Evolutionary conservation across 1,140 invertebrate genomes (phyloP).

Genomic region (Meloidogyne chitwoodi): DNA sequence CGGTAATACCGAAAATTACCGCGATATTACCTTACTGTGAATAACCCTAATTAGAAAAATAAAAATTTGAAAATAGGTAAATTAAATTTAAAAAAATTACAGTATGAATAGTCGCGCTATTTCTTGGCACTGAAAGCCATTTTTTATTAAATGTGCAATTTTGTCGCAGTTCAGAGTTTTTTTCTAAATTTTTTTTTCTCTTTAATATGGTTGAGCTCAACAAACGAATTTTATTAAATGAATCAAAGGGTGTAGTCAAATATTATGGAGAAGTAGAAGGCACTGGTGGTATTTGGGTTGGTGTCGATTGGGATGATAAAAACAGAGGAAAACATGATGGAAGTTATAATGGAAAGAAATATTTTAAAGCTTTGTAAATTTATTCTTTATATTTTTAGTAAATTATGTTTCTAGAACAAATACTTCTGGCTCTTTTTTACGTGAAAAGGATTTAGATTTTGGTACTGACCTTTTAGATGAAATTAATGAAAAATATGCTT

Average conservation of each 20-base stretch:
- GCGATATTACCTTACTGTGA: too few relatives aligned
- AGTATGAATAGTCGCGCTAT: too few relatives aligned
- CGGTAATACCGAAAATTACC: too few relatives aligned
- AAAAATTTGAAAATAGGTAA: too few relatives aligned
- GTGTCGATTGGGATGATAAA: conserved; percentile 43
- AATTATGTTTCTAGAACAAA: conserved; percentile 28
- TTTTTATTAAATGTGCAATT: not conserved
- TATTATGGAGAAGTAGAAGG: conserved; percentile 32
- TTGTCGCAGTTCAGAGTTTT: not conserved
- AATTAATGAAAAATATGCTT: conserved; percentile 26
- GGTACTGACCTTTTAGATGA: conserved; percentile 28
- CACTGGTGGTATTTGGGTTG: conserved; percentile 34
- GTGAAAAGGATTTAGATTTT: conserved; percentile 22
- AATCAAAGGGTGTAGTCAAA: conserved; percentile 25
- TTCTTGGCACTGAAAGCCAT: too few relatives aligned
- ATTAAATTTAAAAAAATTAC: too few relatives aligned
- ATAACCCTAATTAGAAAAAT: too few relatives aligned
- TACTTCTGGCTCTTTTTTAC: conserved; percentile 42
- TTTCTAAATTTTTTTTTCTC: not conserved
- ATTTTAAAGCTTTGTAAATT: conserved; percentile 36
- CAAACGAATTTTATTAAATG: conserved; percentile 7
- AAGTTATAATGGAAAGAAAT: conserved; percentile 33
- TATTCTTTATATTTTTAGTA: not conserved
- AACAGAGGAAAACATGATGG: conserved; percentile 42
- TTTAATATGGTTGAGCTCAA: not conserved